Base-by-base conservation (phyloP, 2,797 vertebrate species). In the Atherinosoma microstoma region DNA sequence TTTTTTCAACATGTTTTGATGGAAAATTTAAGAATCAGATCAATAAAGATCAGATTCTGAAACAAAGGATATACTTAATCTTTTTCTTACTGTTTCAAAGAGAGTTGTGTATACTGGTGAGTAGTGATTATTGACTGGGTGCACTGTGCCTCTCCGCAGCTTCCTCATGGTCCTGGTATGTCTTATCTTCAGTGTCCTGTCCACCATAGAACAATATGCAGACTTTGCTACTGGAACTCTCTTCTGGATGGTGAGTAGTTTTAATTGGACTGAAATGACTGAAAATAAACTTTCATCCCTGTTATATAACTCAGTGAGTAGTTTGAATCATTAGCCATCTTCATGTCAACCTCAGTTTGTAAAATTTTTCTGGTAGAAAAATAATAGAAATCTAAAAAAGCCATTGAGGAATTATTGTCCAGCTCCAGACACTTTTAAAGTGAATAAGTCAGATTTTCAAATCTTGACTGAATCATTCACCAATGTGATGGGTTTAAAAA, bases 131-230 rank as follows among this genome's bases (percentile, higher is more conserved):
- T 22, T 79, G 54, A 79, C 40, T 60, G 20, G 3, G 18, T 58
- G 15, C 20, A 4, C 29, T 67, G 24, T 78, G 40, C 24, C 36
- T 83, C 27, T 59, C 36, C 54, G 9, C 94, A 96, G 96, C 75
- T 96, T 98, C 89, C 68, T 98, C 63, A 95, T 95, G 94, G 96
- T 97, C 81, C 93, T 97, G 82, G 92, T 97, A 86, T 98, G 96
- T 90, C 95, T 97, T 47, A 95, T 97, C 94, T 97, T 98, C 94
- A 97, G 96, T 70, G 96, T 98, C 27, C 91, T 97, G 16, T 98
- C 96, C 80, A 97, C 96, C 30, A 96, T 96, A 88, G 96, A 97
- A 67, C 94, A 95, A 71, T 97, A 97, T 87, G 95, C 96, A 68
- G 96, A 97, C 27, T 96, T 96, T 71, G 96, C 96, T 71, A 95